Percentiles rank a stretch among this genome's conserved stretches.
These are phyloP conservation scores for Spongia lamella DNA, from an alignment of 37 sponge, comb jelly and placozoan species.

Conservation along the genomic window DNA sequence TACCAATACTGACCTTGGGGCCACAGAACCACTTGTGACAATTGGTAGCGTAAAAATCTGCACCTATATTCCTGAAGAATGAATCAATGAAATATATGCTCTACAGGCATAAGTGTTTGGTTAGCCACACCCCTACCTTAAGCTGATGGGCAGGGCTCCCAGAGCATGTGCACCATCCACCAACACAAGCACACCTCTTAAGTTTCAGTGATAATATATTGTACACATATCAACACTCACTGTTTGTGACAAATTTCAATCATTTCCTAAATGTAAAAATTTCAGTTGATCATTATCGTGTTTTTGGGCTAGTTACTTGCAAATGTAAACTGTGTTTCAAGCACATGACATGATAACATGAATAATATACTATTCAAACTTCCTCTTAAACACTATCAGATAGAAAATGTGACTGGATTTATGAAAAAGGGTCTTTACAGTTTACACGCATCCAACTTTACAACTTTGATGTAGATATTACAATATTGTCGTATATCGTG, in stretches of 20 bases:
- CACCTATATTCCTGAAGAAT: slow-evolving; percentile 55
- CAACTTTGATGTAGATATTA: no score
- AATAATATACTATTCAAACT: no score
- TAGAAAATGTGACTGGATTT: neutral
- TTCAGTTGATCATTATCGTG: no score
- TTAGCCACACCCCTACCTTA: slow-evolving; percentile 55
- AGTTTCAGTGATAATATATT: neutral
- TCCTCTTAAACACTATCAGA: no score
- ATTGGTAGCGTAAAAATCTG: slow-evolving; percentile 83
- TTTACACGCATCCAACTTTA: no score
- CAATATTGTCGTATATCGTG: no score
- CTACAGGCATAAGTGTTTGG: neutral
- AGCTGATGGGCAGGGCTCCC: slow-evolving; percentile 66
- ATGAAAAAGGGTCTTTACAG: no score
- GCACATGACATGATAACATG: no score
- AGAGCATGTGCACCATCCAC: slow-evolving; percentile 94
- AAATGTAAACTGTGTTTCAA: no score
- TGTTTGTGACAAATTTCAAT: slow-evolving; percentile 57
- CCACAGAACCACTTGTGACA: slow-evolving; percentile 86
- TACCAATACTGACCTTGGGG: slow-evolving; percentile 82
- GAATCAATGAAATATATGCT: neutral
- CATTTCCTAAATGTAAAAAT: slow-evolving; percentile 45
- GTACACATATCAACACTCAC: slow-evolving; percentile 1
- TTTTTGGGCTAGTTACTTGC: no score
- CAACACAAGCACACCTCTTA: slow-evolving; percentile 73